A percentile compares a stretch with the other conserved stretches of the same genome.
Evolutionary conservation across 2,113 vertebrate genomes (phyloP).

Genomic region (Myotis lucifugus): DNA sequence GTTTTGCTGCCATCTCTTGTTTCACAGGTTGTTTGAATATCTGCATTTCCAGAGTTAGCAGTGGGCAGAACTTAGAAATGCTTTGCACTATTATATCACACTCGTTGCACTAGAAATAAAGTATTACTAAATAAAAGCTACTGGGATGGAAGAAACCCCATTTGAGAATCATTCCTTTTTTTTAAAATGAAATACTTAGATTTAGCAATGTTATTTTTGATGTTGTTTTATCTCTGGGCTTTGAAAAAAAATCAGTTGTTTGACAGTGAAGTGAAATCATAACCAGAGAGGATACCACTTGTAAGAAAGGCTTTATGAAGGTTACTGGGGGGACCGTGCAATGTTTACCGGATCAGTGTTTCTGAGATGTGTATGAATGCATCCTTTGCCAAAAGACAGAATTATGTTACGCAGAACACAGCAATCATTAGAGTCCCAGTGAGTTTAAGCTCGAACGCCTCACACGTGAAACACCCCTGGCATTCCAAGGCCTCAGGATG

Average conservation of each 20-base stretch:
- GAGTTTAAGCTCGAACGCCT: not conserved
- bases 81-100: not conserved
- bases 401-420: not conserved
- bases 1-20: not conserved
- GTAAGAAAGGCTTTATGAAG: not conserved
- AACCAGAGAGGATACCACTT: not conserved
- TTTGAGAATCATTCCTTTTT: not conserved
- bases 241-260: not conserved
- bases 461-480: not conserved
- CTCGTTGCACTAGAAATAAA: not conserved
- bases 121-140: not conserved
- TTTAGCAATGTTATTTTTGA: not conserved
- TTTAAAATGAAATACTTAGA: not conserved
- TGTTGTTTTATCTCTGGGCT: conserved; percentile 4
- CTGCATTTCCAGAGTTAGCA: conserved; percentile 3
- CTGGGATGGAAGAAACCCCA: not conserved
- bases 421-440: not conserved
- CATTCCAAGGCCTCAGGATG: not conserved
- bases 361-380: not conserved
- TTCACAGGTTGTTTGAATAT: not conserved
- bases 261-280: not conserved
- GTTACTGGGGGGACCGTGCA: not conserved
- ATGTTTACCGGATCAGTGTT: not conserved
- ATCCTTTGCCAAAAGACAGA: not conserved
- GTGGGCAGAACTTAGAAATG: not conserved